Evolutionary conservation across 2,888 invertebrate species (phyloP).

Genomic region (Cephus pygmeus): DNA sequence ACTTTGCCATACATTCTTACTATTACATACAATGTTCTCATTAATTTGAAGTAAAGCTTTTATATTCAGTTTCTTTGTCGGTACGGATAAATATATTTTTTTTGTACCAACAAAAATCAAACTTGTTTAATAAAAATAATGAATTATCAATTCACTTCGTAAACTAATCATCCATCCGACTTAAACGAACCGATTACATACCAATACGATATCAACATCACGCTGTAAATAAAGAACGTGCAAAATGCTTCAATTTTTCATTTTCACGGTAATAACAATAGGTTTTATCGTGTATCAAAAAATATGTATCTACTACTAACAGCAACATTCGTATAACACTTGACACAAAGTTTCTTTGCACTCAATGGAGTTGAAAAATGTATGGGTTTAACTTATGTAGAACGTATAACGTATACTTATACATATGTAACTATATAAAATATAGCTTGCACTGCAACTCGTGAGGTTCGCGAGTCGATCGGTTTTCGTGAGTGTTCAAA

Average conservation of each 20-base stretch:
- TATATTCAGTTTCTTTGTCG: not conserved
- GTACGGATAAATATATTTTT: not conserved
- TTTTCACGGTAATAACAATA: not conserved
- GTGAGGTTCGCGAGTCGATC: not conserved
- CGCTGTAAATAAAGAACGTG: not conserved
- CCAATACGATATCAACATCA: not conserved
- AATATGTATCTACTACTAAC: not conserved
- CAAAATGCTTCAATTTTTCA: not conserved
- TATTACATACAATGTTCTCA: not conserved
- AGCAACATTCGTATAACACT: not conserved
- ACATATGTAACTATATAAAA: not conserved
- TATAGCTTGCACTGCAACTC: not conserved
- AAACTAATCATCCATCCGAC: not conserved
- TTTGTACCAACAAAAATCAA: not conserved
- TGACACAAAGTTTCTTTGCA: not conserved
- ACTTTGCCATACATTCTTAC: not conserved
- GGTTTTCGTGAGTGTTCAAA: not conserved
- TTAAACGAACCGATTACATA: not conserved
- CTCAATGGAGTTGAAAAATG: not conserved
- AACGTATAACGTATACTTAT: not conserved
- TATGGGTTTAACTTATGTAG: not conserved
- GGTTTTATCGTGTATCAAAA: not conserved
- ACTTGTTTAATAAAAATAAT: not conserved
- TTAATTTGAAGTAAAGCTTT: not conserved
- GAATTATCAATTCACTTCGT: not conserved